Conservation (phyloP, 2,113 vertebrate species). For the Cyprinus carpio region DNA sequence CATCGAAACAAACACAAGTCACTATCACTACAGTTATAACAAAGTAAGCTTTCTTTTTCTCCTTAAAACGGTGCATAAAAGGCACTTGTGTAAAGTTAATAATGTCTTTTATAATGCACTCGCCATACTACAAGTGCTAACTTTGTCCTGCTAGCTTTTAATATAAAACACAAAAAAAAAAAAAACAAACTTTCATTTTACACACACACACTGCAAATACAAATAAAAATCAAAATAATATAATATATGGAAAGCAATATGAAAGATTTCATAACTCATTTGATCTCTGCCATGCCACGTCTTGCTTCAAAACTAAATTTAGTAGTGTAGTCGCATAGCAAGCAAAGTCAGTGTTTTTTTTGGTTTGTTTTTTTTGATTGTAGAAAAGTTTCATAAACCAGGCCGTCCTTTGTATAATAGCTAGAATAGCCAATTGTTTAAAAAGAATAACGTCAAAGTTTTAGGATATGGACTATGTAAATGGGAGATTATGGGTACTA, state of each 20-base stretch:
- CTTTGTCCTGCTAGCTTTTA: conserved; percentile 34
- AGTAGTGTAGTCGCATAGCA: conserved; percentile 19
- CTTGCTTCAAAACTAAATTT: neutral
- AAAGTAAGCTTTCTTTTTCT: neutral
- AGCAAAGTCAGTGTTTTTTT: neutral
- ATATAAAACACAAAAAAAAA: conserved; percentile 55
- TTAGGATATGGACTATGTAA: conserved; percentile 35
- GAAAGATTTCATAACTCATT: conserved; percentile 30
- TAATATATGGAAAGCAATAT: conserved; percentile 60
- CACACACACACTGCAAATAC: neutral
- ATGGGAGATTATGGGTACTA: conserved; percentile 43
- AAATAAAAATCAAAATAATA: conserved; percentile 51
- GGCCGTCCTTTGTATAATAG: conserved; percentile 10
- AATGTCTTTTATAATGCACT: conserved; percentile 17
- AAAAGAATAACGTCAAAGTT: conserved; percentile 42
- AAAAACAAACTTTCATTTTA: neutral
- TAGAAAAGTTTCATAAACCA: neutral
- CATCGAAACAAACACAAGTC: neutral
- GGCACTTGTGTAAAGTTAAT: conserved; percentile 14
- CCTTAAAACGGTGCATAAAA: neutral
- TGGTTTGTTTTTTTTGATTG: neutral
- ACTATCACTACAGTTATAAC: conserved; percentile 12
- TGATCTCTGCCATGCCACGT: conserved; percentile 17
- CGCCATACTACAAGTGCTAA: conserved; percentile 33
- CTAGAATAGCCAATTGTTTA: conserved; percentile 7